Conservation (phyloP, 1,140 invertebrate species). For the Cyclargus thomasi region DNA sequence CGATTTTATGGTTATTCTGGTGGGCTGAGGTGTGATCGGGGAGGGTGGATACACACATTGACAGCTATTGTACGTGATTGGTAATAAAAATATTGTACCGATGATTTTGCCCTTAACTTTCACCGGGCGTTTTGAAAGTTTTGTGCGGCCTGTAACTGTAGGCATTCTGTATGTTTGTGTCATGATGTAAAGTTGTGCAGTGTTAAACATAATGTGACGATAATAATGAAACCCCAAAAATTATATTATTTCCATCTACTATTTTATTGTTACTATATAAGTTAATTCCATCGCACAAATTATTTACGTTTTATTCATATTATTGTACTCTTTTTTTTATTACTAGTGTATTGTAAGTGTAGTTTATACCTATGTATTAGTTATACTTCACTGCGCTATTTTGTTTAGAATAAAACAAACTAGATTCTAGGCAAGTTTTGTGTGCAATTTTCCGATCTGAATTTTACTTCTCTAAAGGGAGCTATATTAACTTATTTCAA, state of each 20-base stretch:
- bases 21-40: too few species aligned
- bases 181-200: too few species aligned
- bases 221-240: background rate
- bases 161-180: background rate
- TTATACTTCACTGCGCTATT: conserved; percentile 12
- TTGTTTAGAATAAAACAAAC: background rate
- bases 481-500: too few species aligned
- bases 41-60: too few species aligned
- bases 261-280: conserved; percentile 2
- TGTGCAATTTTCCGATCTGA: too few species aligned
- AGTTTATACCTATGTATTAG: background rate
- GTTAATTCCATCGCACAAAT: conserved; percentile 7
- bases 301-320: background rate
- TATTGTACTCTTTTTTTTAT: background rate
- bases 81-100: too few species aligned
- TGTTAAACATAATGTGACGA: background rate
- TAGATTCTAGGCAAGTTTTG: too few species aligned
- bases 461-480: background rate
- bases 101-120: too few species aligned
- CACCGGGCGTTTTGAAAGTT: background rate
- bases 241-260: background rate
- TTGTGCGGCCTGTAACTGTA: background rate
- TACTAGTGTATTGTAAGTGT: conserved; percentile 1
- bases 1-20: too few species aligned
- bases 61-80: too few species aligned